phyloP scores from a whole-genome alignment of 2,797 vertebrate genomes.

The Huso huso region DNA sequence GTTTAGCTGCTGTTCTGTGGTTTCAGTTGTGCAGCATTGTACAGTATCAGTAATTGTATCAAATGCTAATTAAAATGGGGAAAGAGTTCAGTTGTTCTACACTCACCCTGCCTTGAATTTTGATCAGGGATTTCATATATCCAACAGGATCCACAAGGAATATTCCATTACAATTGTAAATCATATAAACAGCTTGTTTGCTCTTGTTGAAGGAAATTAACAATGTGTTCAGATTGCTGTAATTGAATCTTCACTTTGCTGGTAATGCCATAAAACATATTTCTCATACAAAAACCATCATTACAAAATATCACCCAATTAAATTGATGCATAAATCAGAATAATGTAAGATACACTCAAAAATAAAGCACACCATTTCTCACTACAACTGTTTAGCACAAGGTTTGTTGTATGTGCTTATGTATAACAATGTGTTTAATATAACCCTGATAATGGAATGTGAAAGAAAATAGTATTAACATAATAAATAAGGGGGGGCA shows the following conservation, averaged over 20 bases:
- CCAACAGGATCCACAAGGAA: neutral
- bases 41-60: neutral
- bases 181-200: neutral
- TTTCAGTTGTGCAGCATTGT: neutral
- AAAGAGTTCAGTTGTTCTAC: neutral
- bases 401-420: no score
- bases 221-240: neutral
- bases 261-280: no score
- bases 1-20: neutral
- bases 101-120: neutral
- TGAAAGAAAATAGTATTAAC: no score
- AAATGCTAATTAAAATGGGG: neutral
- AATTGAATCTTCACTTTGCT: neutral
- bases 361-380: no score
- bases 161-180: constrained; percentile 1
- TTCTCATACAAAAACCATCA: no score
- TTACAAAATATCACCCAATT: no score
- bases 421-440: no score
- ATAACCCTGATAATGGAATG: no score
- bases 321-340: no score
- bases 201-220: neutral
- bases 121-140: neutral
- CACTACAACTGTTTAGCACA: no score
- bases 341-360: no score
- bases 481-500: no score